Conservation (phyloP, 2,888 invertebrate species). For the Notocelia uddmanniana region DNA sequence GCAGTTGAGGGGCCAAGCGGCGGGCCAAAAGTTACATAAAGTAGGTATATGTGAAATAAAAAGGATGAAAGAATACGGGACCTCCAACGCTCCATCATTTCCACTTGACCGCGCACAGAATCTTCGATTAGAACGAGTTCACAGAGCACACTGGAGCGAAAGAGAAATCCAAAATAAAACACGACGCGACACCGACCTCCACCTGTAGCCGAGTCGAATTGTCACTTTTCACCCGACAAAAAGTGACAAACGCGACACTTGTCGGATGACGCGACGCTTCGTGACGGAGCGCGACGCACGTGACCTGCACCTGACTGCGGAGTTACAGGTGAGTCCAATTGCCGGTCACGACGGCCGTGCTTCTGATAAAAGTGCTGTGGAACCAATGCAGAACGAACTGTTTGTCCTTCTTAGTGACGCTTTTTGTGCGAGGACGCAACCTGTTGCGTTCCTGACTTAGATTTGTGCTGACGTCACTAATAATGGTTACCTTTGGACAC, state of each 20-base stretch:
- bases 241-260: slow-evolving; percentile 53
- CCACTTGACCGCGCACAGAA: slow-evolving; percentile 55
- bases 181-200: slow-evolving; percentile 59
- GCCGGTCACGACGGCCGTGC: slow-evolving; percentile 35
- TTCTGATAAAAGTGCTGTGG: slow-evolving; percentile 39
- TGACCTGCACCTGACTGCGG: slow-evolving; percentile 44
- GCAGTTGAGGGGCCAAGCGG: not conserved
- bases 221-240: slow-evolving; percentile 59
- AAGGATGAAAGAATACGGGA: slow-evolving; percentile 18
- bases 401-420: slow-evolving; percentile 31
- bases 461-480: slow-evolving; percentile 13
- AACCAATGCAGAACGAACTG: slow-evolving; percentile 40
- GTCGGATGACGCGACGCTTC: slow-evolving; percentile 47
- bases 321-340: slow-evolving; percentile 45
- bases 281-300: slow-evolving; percentile 47
- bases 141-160: slow-evolving; percentile 69
- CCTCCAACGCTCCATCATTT: slow-evolving; percentile 24
- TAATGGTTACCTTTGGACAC: not conserved
- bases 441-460: slow-evolving; percentile 16
- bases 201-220: slow-evolving; percentile 77
- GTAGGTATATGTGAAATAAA: slow-evolving; percentile 3
- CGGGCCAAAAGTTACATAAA: not conserved
- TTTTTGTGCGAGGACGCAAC: slow-evolving; percentile 23
- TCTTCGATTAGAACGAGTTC: slow-evolving; percentile 76
- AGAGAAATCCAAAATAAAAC: slow-evolving; percentile 46